Conservation (phyloP, 2,797 vertebrate genomes). For the Microchirus variegatus region DNA sequence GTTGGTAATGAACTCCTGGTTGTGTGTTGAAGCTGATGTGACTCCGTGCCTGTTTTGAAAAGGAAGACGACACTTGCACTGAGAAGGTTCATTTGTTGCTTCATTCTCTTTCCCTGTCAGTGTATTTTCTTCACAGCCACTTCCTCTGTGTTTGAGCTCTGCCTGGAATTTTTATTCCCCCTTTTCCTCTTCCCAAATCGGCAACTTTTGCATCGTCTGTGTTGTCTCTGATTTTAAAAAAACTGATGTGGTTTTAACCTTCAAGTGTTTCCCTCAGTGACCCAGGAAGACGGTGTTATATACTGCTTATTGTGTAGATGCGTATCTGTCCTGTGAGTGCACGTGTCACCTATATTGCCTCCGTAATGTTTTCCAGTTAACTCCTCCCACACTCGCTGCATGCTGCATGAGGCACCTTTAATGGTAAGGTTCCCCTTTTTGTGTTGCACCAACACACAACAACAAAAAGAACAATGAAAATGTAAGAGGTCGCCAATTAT, state of each 20-base stretch:
- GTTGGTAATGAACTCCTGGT: constrained; percentile 68
- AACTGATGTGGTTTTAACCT: constrained; percentile 25
- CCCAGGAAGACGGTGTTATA: constrained; percentile 22
- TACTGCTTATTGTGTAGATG: constrained; percentile 42
- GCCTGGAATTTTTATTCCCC: constrained; percentile 31
- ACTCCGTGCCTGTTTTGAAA: constrained; percentile 71
- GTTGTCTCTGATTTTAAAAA: constrained; percentile 63
- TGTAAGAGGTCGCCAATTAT: not conserved
- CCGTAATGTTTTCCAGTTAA: constrained; percentile 98
- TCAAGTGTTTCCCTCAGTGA: constrained; percentile 39
- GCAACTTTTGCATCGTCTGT: constrained; percentile 45
- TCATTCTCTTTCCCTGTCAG: constrained; percentile 49
- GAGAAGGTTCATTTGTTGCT: constrained; percentile 70
- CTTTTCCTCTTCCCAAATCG: constrained; percentile 15
- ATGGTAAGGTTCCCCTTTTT: constrained; percentile 89
- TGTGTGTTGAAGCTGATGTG: constrained; percentile 80
- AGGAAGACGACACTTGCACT: constrained; percentile 80
- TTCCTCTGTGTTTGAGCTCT: constrained; percentile 43
- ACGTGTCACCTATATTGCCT: constrained; percentile 83
- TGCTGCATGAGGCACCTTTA: constrained; percentile 91
- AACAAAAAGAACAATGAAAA: not conserved
- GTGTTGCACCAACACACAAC: constrained; percentile 46
- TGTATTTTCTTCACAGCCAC: constrained; percentile 53
- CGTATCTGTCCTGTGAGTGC: constrained; percentile 65
- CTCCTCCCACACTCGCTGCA: constrained; percentile 91